Evolutionary conservation across 2,113 vertebrate species (phyloP).

Genomic region (Camelus dromedarius): DNA sequence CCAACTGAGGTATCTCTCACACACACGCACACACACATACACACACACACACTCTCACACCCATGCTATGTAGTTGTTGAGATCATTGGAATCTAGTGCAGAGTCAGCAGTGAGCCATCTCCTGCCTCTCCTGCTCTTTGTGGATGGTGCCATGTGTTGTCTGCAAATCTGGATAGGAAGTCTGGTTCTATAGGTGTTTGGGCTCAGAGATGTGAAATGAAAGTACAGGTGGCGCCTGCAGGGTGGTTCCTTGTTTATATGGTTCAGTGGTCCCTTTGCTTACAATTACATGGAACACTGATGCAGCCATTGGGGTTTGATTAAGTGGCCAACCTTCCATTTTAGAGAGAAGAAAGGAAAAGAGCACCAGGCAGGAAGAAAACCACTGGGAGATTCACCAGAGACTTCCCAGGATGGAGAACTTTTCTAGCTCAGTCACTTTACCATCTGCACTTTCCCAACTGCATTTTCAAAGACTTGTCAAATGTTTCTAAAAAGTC

Average conservation of each 20-base stretch:
- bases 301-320: accelerated
- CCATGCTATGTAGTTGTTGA: neutral
- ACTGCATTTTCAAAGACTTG: neutral
- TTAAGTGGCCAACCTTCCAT: neutral
- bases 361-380: neutral
- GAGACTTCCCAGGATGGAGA: neutral
- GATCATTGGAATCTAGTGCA: neutral
- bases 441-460: neutral
- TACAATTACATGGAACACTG: neutral
- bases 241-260: neutral
- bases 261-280: neutral
- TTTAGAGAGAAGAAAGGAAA: neutral
- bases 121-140: accelerated
- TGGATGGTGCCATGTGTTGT: neutral
- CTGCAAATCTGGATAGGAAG: neutral
- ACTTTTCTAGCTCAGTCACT: neutral
- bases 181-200: neutral
- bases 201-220: neutral
- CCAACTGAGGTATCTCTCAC: neutral
- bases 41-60: no score
- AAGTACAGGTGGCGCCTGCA: neutral
- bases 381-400: neutral
- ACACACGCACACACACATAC: no score
- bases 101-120: neutral
- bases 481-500: neutral